Base-by-base conservation (phyloP, 2,113 vertebrate species). In the Poeciliopsis turrubarensis region DNA sequence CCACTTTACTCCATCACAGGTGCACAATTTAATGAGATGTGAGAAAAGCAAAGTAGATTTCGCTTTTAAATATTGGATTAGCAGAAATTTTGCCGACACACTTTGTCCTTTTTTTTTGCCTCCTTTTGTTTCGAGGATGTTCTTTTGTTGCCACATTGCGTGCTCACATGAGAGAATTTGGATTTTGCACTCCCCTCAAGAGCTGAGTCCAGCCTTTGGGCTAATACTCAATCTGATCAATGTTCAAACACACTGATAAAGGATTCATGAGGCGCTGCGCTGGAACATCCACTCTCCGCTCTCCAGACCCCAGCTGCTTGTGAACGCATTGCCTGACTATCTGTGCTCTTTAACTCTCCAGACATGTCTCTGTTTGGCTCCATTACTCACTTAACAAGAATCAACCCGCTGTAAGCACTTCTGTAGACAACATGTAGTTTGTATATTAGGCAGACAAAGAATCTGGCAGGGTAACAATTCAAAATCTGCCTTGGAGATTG, bases 241-340 rank as follows among this genome's bases (percentile, higher is more conserved):
- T 89, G 91, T 80, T 91, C 87, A 88, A 80, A 86, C 80, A 68
- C 81, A 10, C 70, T 64, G 74, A 89, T 89, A 76, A 89, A 91
- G 86, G 73, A 90, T 90, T 90, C 89, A 91, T 89, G 83, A 91
- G 82, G 73, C 32, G 83, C 84, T 82, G 85, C 73, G 27, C 79
- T 69, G 82, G 77, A 83, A 86, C 68, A 79, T 79, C 80, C 83
- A 70, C 63, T 70, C 70, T 41, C 79, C 68, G 9, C 51, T 57
- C 72, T 87, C 66, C 80, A 75, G 88, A 91, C 81, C 80, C 68
- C 27, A 64, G 30, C 78, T 75, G 63, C 81, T 32, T 76, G 70
- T 27, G 14, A 78, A 77, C 75, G 75, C 39, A 29, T 67, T 64
- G 75, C 57, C 72, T 22, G 74, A 37, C 78, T 73, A 32, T 75